Evolutionary conservation across 2,113 vertebrate species (phyloP).

Genomic region (Lasiurus cinereus): DNA sequence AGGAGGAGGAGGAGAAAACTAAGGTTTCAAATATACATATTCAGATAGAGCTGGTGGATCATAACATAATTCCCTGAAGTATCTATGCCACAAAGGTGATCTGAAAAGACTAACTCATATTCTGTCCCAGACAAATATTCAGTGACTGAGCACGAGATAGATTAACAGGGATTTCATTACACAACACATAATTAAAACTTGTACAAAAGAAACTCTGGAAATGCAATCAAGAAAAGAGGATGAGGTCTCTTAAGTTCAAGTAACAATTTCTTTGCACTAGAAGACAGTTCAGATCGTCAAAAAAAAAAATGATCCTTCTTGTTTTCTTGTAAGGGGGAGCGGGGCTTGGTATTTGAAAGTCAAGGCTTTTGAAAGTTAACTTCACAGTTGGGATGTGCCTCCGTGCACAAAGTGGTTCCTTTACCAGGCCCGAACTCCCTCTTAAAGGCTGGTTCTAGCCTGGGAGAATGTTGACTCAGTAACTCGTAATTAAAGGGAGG

Average conservation of each 20-base stretch:
- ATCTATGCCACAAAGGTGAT: constrained; percentile 53
- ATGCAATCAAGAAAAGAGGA: constrained; percentile 31
- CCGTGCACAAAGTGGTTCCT: background rate
- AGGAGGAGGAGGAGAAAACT: constrained; percentile 65
- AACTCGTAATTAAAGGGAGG: background rate
- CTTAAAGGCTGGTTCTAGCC: no score
- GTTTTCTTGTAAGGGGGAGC: background rate
- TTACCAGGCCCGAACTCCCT: background rate
- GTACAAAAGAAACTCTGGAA: background rate
- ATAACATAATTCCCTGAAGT: constrained; percentile 71
- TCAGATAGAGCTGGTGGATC: constrained; percentile 38
- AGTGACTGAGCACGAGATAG: background rate
- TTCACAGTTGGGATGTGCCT: background rate
- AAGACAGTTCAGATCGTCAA: background rate
- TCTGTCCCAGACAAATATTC: constrained; percentile 3
- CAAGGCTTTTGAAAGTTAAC: background rate
- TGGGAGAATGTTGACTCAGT: background rate
- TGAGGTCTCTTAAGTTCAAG: background rate
- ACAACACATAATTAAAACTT: constrained; percentile 56
- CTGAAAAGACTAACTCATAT: constrained; percentile 58
- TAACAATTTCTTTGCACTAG: constrained; percentile 33
- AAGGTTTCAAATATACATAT: constrained; percentile 56
- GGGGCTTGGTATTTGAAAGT: background rate
- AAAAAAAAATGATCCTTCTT: constrained; percentile 26
- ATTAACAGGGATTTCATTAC: constrained; percentile 3